phyloP scores from a whole-genome alignment of 2,113 vertebrate species.

The Paramormyrops kingsleyae region DNA sequence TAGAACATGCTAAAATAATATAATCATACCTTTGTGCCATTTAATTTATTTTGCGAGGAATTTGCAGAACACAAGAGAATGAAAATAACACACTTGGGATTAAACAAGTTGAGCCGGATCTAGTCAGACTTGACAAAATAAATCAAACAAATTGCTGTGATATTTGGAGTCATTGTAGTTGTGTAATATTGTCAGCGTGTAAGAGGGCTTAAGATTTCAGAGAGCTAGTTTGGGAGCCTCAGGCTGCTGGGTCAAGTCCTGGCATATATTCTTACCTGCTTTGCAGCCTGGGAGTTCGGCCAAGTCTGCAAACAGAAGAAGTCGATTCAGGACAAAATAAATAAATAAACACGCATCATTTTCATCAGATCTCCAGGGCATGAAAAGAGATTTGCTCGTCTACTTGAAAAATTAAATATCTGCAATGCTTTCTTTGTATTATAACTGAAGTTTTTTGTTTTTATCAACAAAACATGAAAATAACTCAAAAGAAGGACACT shows the following conservation, averaged over 20 bases:
- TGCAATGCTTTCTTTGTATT: not conserved
- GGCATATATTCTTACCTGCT: constrained; percentile 36
- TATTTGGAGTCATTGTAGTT: constrained; percentile 35
- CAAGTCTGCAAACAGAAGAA: constrained; percentile 34
- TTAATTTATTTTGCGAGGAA: not conserved
- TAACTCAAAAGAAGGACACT: not conserved
- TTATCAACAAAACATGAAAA: not conserved
- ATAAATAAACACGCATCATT: constrained; percentile 8
- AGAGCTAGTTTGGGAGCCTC: constrained; percentile 35
- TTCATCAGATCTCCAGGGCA: constrained; percentile 23
- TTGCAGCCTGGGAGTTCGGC: constrained; percentile 31
- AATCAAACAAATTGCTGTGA: constrained; percentile 38
- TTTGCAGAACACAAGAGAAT: not conserved
- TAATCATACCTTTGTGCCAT: not conserved
- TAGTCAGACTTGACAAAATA: constrained; percentile 31
- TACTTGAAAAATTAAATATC: not conserved
- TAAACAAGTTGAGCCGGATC: constrained; percentile 25
- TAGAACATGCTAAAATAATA: not conserved
- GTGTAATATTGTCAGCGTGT: constrained; percentile 42
- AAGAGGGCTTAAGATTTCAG: constrained; percentile 40
- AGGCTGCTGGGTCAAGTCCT: constrained; percentile 43
- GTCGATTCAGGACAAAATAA: constrained; percentile 32
- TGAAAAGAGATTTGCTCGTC: not conserved
- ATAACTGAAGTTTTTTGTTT: not conserved
- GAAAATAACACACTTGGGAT: constrained; percentile 15